Evolutionary conservation across 1,140 invertebrate genomes (phyloP).

Genomic region (Agrypnia vestita): DNA sequence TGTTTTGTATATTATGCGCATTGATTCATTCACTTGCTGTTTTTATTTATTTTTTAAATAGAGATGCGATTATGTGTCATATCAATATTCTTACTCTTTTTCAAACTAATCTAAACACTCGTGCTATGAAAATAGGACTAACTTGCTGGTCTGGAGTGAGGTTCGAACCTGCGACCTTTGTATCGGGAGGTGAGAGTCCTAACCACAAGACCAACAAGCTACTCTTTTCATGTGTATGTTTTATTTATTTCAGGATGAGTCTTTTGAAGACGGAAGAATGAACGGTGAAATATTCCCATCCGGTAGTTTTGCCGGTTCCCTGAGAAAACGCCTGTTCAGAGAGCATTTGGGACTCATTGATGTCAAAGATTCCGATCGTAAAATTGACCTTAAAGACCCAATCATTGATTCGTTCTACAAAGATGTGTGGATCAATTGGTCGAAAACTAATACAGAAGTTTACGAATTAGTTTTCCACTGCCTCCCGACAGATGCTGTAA

Average conservation of each 20-base stretch:
- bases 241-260: conserved; percentile 78
- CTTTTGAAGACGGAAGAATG: conserved; percentile 86
- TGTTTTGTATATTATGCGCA: background rate
- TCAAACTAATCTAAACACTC: no score
- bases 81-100: no score
- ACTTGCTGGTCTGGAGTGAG: no score
- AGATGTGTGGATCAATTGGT: conserved; percentile 85
- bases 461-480: conserved; percentile 92
- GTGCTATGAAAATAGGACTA: no score
- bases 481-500: conserved; percentile 86
- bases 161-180: no score
- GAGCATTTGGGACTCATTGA: conserved; percentile 88
- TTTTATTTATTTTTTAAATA: conserved; percentile 14
- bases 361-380: conserved; percentile 67
- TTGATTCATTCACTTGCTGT: background rate
- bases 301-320: conserved; percentile 88
- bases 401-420: conserved; percentile 85
- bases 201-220: no score
- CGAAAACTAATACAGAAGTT: conserved; percentile 86
- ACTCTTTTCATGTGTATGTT: conserved; percentile 6
- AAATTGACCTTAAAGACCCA: conserved; percentile 82
- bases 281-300: conserved; percentile 85
- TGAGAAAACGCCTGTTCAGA: conserved; percentile 89
- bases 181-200: no score
- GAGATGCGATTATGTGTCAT: no score